These are phyloP conservation scores for Lipophrys pholis DNA, from an alignment of 2,113 vertebrate species.

Conservation along the genomic window DNA sequence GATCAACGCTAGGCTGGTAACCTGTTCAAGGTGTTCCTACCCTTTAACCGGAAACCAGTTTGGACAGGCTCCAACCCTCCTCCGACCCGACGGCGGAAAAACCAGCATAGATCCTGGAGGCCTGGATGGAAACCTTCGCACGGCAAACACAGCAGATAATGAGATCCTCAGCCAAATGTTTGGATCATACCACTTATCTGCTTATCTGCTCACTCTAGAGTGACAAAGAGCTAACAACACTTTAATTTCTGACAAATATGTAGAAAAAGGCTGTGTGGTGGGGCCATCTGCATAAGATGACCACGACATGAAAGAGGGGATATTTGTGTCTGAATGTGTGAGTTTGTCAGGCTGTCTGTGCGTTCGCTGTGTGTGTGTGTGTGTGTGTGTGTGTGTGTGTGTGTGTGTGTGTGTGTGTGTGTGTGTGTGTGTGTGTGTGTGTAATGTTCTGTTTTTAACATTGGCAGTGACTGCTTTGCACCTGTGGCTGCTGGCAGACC, in stretches of 20 bases:
- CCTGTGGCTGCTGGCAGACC: slow-evolving; percentile 82
- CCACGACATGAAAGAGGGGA: slow-evolving; percentile 41
- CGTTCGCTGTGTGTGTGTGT: slow-evolving; percentile 5
- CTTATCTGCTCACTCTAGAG: slow-evolving; percentile 4
- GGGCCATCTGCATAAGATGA: slow-evolving; percentile 53
- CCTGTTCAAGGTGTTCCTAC: no score
- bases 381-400: neutral
- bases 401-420: no score
- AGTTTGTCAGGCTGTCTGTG: slow-evolving; percentile 23
- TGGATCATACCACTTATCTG: slow-evolving; percentile 4
- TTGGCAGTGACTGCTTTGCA: slow-evolving; percentile 71
- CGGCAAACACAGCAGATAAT: no score
- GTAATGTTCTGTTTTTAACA: slow-evolving; percentile 62
- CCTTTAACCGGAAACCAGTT: no score
- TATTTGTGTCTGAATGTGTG: slow-evolving; percentile 31
- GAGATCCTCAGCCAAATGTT: slow-evolving; percentile 1
- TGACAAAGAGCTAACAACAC: slow-evolving; percentile 13
- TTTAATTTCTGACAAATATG: slow-evolving; percentile 20
- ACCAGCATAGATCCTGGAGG: no score
- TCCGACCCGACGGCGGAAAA: no score
- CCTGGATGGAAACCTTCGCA: no score
- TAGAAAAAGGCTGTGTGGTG: slow-evolving; percentile 10
- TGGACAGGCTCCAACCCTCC: no score
- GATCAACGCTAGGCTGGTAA: no score
- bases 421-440: slow-evolving; percentile 14